Percentiles rank a stretch among this genome's conserved stretches.
Conservation (phyloP, 2,797 vertebrate genomes). For the Taeniopygia guttata region DNA sequence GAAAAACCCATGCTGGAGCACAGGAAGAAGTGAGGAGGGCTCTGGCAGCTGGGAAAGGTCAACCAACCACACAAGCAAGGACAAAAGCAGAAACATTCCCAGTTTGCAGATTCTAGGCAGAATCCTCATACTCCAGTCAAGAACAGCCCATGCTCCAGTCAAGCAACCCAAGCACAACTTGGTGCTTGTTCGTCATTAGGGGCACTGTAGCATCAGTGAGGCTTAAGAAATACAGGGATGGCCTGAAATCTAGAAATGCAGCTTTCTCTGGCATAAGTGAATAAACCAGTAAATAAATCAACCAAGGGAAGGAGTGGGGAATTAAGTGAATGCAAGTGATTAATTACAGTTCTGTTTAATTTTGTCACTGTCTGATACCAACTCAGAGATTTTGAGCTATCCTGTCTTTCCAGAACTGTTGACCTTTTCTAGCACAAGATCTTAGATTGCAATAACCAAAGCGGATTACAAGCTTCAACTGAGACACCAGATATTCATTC, state of each 20-base stretch:
- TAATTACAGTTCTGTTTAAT: conserved; percentile 8
- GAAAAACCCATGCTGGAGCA: background rate
- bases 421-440: background rate
- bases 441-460: background rate
- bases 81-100: background rate
- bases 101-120: background rate
- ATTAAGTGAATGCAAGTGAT: background rate
- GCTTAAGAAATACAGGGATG: background rate
- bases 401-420: background rate
- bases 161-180: background rate
- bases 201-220: background rate
- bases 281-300: background rate
- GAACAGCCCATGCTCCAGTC: background rate
- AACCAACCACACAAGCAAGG: background rate
- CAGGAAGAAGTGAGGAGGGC: background rate
- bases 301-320: background rate
- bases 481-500: background rate
- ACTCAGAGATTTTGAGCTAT: background rate
- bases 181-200: background rate
- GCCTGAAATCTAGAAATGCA: background rate
- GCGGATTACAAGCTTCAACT: background rate
- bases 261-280: background rate
- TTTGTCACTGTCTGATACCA: background rate
- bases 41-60: background rate
- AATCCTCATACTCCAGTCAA: background rate